phyloP scores from a whole-genome alignment of 2,797 vertebrate genomes.

The Lerista edwardsae region DNA sequence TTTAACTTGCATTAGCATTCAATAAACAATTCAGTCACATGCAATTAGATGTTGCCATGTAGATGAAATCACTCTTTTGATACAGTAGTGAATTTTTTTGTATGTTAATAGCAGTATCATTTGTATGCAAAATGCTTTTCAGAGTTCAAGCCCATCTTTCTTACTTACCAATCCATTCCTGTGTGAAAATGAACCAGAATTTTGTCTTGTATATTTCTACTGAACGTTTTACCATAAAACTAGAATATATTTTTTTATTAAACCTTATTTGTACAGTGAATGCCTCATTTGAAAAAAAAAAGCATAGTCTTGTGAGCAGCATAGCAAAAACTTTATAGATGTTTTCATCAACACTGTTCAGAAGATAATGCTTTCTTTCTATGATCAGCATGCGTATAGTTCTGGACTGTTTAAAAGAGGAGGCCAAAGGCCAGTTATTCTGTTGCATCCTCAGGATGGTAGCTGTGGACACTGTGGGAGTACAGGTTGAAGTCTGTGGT shows the following conservation, averaged over 20 bases:
- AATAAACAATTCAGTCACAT: background rate
- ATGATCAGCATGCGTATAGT: background rate
- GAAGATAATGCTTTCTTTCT: slow-evolving; percentile 3
- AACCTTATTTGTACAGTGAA: slow-evolving; percentile 20
- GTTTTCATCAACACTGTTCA: slow-evolving; percentile 8
- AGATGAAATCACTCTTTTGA: slow-evolving; percentile 28
- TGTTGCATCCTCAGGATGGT: background rate
- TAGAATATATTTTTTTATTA: slow-evolving; percentile 42
- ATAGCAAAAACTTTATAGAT: slow-evolving; percentile 10
- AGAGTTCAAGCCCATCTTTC: slow-evolving; percentile 22
- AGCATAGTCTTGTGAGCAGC: slow-evolving; percentile 20
- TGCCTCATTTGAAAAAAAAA: slow-evolving; percentile 4
- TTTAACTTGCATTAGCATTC: background rate
- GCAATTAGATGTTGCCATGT: slow-evolving; percentile 11
- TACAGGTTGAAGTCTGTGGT: slow-evolving; percentile 5
- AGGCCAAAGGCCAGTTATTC: background rate
- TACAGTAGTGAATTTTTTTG: slow-evolving; percentile 21
- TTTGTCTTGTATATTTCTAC: slow-evolving; percentile 15
- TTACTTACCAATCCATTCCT: slow-evolving; percentile 21
- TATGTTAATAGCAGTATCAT: slow-evolving; percentile 17
- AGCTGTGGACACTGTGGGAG: background rate
- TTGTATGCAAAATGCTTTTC: slow-evolving; percentile 11
- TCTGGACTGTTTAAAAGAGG: background rate
- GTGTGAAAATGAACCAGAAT: slow-evolving; percentile 9
- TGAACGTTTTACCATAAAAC: slow-evolving; percentile 33